These are phyloP conservation scores for Drosophila glabriapex DNA, from an alignment of 2,888 invertebrate species.

Conservation along the genomic window DNA sequence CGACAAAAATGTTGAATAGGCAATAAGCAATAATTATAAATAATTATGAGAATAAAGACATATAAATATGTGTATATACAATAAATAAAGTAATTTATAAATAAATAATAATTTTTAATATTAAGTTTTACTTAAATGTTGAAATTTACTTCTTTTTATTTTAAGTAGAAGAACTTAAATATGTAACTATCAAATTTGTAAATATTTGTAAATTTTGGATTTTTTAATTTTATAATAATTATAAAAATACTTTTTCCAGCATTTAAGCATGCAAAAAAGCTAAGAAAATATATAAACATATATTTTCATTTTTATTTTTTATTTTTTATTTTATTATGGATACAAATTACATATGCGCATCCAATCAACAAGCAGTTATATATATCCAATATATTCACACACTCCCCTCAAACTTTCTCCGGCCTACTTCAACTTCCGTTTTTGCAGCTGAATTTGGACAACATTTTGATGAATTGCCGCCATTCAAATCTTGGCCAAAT, in stretches of 20 bases:
- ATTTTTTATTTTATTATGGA: background rate
- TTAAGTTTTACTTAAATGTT: too few relatives aligned
- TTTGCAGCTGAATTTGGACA: constrained; percentile 48
- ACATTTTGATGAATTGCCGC: constrained; percentile 68
- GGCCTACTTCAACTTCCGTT: background rate
- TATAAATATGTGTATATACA: background rate
- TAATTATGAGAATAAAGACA: background rate
- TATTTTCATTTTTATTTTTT: background rate
- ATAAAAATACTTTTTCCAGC: background rate
- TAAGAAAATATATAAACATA: background rate
- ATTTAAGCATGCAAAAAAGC: background rate
- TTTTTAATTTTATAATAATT: background rate
- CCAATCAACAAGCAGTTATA: constrained; percentile 15
- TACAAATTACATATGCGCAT: constrained; percentile 3
- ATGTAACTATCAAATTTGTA: background rate
- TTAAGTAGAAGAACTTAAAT: background rate
- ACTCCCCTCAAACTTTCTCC: too few relatives aligned
- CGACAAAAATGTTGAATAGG: too few relatives aligned
- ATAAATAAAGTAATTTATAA: background rate
- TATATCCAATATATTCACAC: constrained; percentile 1
- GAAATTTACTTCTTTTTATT: background rate
- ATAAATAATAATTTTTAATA: background rate
- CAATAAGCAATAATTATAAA: background rate
- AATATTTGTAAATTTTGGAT: background rate
- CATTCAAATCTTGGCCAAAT: constrained; percentile 54